phyloP scores from a whole-genome alignment of 23 tunicate species.

The Oikopleura dioica region DNA sequence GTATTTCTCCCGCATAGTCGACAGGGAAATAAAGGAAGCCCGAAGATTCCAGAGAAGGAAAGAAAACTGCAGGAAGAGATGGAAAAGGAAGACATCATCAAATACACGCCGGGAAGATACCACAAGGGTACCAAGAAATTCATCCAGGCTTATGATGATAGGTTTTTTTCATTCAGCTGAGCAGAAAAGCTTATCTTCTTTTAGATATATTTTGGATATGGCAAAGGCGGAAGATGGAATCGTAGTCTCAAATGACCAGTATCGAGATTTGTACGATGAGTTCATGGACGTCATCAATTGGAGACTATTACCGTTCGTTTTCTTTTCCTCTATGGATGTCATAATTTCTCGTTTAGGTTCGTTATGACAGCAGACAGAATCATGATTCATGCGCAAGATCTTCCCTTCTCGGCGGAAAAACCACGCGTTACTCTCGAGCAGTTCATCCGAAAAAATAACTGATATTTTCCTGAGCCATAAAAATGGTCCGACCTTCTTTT shows the following conservation, averaged over 20 bases:
- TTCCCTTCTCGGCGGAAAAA: too few species aligned
- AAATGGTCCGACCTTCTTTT: too few species aligned
- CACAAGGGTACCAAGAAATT: neutral
- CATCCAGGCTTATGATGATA: neutral
- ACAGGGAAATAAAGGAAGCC: constrained; percentile 3
- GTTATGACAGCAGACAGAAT: too few species aligned
- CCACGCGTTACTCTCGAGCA: too few species aligned
- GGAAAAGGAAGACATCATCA: neutral
- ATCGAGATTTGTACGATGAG: neutral
- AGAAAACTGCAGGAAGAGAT: neutral
- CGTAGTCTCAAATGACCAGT: neutral
- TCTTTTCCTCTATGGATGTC: too few species aligned
- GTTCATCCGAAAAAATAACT: too few species aligned
- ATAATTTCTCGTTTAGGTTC: too few species aligned
- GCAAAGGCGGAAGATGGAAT: neutral
- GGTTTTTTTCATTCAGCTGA: too few species aligned
- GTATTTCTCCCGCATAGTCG: neutral
- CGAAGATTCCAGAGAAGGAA: neutral
- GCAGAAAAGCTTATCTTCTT: too few species aligned
- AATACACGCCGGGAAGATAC: neutral
- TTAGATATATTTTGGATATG: neutral
- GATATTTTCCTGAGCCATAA: too few species aligned
- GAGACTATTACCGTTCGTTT: neutral
- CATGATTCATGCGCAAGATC: too few species aligned
- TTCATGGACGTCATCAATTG: neutral